Conservation (phyloP, 2,797 vertebrate genomes). For the Tauraco hartlaubi region DNA sequence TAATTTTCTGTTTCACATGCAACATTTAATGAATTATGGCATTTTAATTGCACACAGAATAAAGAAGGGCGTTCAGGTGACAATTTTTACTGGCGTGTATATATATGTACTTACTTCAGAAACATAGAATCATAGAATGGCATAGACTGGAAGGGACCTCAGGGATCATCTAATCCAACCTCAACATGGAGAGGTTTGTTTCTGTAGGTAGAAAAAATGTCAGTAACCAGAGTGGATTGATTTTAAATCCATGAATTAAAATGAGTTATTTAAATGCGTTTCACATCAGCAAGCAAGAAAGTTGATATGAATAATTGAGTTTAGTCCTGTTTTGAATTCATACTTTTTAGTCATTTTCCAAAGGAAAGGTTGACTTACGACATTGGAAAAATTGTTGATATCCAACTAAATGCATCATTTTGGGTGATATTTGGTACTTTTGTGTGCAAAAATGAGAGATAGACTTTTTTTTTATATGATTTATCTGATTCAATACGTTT, state of each 20-base stretch:
- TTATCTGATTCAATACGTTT: neutral
- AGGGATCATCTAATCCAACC: too few relatives aligned
- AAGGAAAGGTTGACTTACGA: neutral
- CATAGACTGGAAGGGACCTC: too few relatives aligned
- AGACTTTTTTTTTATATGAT: neutral
- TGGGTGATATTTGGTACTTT: neutral
- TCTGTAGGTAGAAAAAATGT: neutral
- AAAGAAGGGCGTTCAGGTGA: neutral
- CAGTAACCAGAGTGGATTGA: neutral
- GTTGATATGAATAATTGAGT: neutral
- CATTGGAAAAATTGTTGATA: neutral
- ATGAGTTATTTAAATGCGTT: neutral
- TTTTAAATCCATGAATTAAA: neutral
- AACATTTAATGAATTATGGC: neutral
- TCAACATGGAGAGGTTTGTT: neutral
- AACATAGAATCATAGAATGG: neutral
- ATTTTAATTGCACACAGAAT: neutral
- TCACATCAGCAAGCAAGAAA: neutral
- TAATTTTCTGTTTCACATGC: neutral
- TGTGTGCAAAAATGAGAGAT: neutral
- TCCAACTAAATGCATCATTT: neutral
- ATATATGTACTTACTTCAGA: neutral
- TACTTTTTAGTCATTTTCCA: neutral
- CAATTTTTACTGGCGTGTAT: neutral
- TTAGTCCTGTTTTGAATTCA: neutral